Conservation (phyloP, 2,888 invertebrate genomes). For the Dicycla oo region DNA sequence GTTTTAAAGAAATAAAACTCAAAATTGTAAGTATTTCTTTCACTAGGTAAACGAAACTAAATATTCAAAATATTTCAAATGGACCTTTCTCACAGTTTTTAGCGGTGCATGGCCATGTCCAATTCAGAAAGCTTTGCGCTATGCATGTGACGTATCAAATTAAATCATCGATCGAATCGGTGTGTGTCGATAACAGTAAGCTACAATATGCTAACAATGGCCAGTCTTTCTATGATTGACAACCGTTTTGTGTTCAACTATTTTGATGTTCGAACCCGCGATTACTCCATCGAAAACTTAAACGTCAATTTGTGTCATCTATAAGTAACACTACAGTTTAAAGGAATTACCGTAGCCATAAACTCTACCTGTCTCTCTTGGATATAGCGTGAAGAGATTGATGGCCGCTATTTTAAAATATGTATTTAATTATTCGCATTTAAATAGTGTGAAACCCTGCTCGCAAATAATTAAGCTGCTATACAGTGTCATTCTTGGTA, state of each 20-base stretch:
- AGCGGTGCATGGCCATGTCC: background rate
- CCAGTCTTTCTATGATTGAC: background rate
- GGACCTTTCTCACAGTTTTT: background rate
- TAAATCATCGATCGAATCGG: constrained; percentile 15
- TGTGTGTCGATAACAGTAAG: background rate
- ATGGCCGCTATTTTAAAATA: constrained; percentile 21
- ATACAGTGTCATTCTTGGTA: constrained; percentile 28
- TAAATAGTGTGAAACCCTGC: constrained; percentile 39
- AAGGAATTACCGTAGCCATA: background rate
- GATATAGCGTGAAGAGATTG: constrained; percentile 4
- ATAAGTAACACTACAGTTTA: background rate
- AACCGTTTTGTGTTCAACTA: constrained; percentile 1
- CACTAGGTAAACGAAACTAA: background rate
- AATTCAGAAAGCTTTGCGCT: background rate
- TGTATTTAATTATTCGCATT: constrained; percentile 27
- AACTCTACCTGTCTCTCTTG: background rate
- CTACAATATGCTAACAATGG: background rate
- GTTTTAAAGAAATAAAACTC: background rate
- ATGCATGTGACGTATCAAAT: background rate
- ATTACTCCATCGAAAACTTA: background rate
- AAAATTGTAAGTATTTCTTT: background rate
- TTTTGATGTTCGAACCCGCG: background rate
- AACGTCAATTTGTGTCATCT: background rate
- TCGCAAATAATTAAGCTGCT: constrained; percentile 34
- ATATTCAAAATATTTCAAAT: background rate